A percentile compares a stretch with the other conserved stretches of the same genome.
phyloP scores from a whole-genome alignment of 2,888 invertebrate species.

The Gonocerus acuteangulatus region DNA sequence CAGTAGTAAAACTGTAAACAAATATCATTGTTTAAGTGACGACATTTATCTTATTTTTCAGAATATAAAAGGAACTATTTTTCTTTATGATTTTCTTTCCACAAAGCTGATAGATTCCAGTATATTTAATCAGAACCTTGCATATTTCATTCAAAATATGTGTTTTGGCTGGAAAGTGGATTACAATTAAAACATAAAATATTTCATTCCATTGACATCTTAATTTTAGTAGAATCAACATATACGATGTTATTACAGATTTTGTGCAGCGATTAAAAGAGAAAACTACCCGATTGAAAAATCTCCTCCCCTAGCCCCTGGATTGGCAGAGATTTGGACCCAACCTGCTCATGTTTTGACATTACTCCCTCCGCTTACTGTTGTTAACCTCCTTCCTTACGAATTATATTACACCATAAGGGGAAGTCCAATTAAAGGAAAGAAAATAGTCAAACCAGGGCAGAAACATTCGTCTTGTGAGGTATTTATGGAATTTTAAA shows the following conservation, averaged over 20 bases:
- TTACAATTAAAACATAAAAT: too few species aligned
- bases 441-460: constrained; percentile 40
- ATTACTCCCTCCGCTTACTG: constrained; percentile 71
- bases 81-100: too few species aligned
- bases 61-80: too few species aligned
- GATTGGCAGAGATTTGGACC: constrained; percentile 41
- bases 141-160: too few species aligned
- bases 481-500: constrained; percentile 28
- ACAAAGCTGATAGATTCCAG: too few species aligned
- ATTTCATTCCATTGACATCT: too few species aligned
- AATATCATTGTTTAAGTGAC: too few species aligned
- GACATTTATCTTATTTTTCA: too few species aligned
- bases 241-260: constrained; percentile 54
- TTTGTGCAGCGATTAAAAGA: constrained; percentile 69
- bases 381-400: constrained; percentile 82
- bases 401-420: constrained; percentile 58
- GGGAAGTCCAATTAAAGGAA: constrained; percentile 45
- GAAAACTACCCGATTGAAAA: constrained; percentile 70
- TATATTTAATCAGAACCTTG: too few species aligned
- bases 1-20: too few species aligned
- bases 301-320: constrained; percentile 43
- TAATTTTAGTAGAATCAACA: too few species aligned
- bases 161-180: too few species aligned
- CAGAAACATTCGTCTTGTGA: constrained; percentile 37
- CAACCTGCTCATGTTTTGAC: constrained; percentile 83